phyloP scores from a whole-genome alignment of 1,140 invertebrate genomes.

The Lucilia cuprina region DNA sequence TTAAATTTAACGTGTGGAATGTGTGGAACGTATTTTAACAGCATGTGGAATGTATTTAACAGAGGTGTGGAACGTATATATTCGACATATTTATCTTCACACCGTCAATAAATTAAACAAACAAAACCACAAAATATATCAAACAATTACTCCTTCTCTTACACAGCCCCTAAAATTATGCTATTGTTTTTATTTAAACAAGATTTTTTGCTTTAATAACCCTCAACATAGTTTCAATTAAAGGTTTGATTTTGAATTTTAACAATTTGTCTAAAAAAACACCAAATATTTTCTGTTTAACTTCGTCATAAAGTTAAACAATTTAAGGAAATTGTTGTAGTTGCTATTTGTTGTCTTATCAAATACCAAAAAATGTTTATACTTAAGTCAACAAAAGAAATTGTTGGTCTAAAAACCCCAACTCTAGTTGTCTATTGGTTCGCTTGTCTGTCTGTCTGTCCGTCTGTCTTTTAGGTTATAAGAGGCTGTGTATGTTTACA shows the following conservation, averaged over 20 bases:
- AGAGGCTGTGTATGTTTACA: slow-evolving; percentile 15
- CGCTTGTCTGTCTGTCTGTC: neutral
- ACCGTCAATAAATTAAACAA: slow-evolving; percentile 4
- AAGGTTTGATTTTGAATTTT: neutral
- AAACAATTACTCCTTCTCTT: neutral
- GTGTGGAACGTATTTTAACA: no score
- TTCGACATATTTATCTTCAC: no score
- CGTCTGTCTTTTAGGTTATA: neutral
- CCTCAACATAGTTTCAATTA: neutral
- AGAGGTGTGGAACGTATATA: no score
- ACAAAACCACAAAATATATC: neutral
- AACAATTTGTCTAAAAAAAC: no score
- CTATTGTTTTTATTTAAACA: neutral
- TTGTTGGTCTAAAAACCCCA: neutral
- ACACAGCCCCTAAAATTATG: neutral
- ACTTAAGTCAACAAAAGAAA: slow-evolving; percentile 27
- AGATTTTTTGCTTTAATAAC: neutral
- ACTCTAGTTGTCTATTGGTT: no score
- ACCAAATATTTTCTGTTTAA: neutral
- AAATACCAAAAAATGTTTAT: slow-evolving; percentile 19
- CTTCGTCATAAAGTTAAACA: neutral
- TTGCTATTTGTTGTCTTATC: neutral
- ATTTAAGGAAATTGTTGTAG: neutral
- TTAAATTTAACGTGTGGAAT: no score
- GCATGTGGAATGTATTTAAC: no score